These are phyloP conservation scores for Lycaon pictus DNA, from an alignment of 2,113 vertebrate genomes.

Conservation along the genomic window DNA sequence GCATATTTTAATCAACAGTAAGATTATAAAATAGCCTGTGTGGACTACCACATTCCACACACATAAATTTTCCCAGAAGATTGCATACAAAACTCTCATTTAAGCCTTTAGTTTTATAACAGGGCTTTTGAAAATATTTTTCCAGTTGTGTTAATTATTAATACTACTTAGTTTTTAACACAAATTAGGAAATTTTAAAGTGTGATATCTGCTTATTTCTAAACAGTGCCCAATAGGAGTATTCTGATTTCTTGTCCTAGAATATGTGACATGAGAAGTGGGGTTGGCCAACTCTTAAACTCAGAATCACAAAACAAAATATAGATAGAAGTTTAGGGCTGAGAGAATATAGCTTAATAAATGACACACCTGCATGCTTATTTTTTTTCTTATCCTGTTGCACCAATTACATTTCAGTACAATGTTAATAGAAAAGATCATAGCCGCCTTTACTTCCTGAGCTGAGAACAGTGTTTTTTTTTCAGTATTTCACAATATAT, in stretches of 20 bases:
- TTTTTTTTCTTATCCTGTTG: background rate
- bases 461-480: background rate
- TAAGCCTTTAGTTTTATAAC: background rate
- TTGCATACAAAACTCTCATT: background rate
- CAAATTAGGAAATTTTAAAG: background rate
- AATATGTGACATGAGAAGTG: background rate
- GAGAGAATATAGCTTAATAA: background rate
- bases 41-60: background rate
- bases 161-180: background rate
- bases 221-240: background rate
- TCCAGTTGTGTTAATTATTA: background rate
- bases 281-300: background rate
- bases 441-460: background rate
- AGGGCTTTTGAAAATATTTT: background rate
- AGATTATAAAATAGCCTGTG: background rate
- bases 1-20: background rate
- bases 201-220: background rate
- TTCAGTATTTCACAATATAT: background rate
- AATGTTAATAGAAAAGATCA: background rate
- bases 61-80: background rate
- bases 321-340: background rate
- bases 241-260: background rate
- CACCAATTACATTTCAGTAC: background rate
- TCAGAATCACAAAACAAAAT: background rate
- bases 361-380: background rate